Evolutionary conservation across 53 echinoderm and acorn worm genomes (phyloP), one percentile per base, ranked within the genome.

Genomic region (Luidia sarsii): DNA sequence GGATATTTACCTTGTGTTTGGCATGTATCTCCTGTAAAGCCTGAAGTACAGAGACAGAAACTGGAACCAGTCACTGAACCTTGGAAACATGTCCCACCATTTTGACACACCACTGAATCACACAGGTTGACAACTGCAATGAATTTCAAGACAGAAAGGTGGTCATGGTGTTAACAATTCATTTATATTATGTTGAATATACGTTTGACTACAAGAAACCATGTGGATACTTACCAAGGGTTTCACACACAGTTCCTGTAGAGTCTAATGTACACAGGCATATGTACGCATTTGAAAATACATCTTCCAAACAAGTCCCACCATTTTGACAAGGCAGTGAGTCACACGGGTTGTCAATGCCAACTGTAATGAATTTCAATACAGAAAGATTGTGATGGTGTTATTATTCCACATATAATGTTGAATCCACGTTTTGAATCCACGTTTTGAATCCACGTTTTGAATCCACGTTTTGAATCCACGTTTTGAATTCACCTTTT

Each of bases 31-130:
- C 68, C 48, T 11, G 68, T 23, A 39, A 43, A 68, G 0, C 68
- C 28, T 25, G 30, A 0, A 20, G n/a, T n/a, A n/a, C n/a, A 0
- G 43, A 3, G 23, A 68, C 39, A 0, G 2, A 68, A 8, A 29
- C 7, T 28, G 3, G 18, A 25, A 21, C 55, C 4, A 18, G 20
- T 21, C 14, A 7, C 23, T 5, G 18, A 23, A 11, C 43, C 45
- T 55, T 31, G 59, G 31, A 19, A 32, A 55, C 73, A 73, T 24
- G 4, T 6, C 16, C 73, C 73, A 37, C 73, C 39, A 73, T 57
- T 73, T 57, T 36, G 39, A 57, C 73, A 73, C 3, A 57, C 56
- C 2, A 4, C 15, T 7, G 73, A 9, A n/a, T 39, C 19, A 28
- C 73, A 73, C 16, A 28, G 64, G 38, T 35, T 46, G 46, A 15